These are phyloP conservation scores for Cercopithecus diana DNA, from an alignment of 2,797 vertebrate species.

Conservation along the genomic window DNA sequence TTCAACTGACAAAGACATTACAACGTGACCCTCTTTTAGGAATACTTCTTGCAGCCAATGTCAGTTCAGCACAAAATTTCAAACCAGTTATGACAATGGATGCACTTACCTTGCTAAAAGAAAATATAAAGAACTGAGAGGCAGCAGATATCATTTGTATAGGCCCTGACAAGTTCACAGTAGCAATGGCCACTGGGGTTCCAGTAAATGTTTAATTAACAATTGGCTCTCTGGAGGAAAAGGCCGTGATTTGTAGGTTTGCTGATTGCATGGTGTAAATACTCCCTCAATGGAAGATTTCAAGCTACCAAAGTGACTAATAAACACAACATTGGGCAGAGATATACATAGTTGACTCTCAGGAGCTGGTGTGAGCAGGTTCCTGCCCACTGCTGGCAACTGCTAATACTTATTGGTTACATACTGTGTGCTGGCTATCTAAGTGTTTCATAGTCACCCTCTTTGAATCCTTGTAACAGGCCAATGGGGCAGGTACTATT, in stretches of 20 bases:
- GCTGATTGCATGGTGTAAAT: background rate
- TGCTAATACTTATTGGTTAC: background rate
- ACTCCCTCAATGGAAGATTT: background rate
- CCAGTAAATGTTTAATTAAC: background rate
- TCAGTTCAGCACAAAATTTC: constrained; percentile 5
- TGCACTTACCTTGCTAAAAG: background rate
- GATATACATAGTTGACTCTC: accelerated
- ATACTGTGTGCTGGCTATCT: accelerated
- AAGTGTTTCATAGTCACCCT: background rate
- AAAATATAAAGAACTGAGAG: background rate
- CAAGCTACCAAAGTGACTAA: background rate
- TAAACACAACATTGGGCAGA: background rate
- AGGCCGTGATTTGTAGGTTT: background rate
- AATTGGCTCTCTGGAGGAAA: background rate
- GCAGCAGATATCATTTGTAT: background rate
- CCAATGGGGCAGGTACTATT: background rate
- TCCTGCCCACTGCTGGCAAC: background rate
- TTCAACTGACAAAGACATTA: background rate
- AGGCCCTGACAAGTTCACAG: background rate
- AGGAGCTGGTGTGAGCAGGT: background rate
- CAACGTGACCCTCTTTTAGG: background rate
- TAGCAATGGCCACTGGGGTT: background rate
- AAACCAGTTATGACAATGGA: constrained; percentile 1
- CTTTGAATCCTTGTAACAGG: background rate
- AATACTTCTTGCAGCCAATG: background rate